These are phyloP conservation scores for Eretmocerus hayati DNA, from an alignment of 2,888 invertebrate genomes.

Conservation along the genomic window DNA sequence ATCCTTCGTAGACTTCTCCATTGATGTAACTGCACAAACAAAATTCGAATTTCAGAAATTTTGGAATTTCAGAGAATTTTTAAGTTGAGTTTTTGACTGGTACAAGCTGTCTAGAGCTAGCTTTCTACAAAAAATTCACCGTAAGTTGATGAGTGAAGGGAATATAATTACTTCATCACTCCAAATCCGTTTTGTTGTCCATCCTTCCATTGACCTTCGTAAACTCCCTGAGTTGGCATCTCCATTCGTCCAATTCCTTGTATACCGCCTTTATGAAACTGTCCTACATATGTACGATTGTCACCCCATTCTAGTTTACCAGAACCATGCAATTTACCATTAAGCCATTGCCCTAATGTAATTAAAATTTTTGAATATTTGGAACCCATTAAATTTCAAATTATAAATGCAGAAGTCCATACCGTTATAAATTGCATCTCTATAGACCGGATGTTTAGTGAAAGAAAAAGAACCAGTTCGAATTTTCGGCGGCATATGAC, in stretches of 20 bases:
- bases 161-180: constrained; percentile 56
- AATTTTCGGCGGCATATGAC: constrained; percentile 62
- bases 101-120: no score
- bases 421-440: constrained; percentile 72
- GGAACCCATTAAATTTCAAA: not conserved
- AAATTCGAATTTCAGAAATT: constrained; percentile 8
- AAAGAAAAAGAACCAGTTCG: constrained; percentile 69
- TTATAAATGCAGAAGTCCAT: constrained; percentile 8
- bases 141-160: no score
- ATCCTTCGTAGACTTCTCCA: constrained; percentile 79
- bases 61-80: constrained; percentile 17
- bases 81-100: no score
- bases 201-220: constrained; percentile 74
- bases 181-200: constrained; percentile 79
- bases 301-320: constrained; percentile 79
- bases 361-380: no score
- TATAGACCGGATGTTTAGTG: constrained; percentile 62
- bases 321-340: constrained; percentile 75
- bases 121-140: no score
- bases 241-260: constrained; percentile 68
- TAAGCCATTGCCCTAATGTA: constrained; percentile 65
- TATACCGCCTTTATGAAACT: constrained; percentile 67
- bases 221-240: constrained; percentile 59
- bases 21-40: constrained; percentile 53
- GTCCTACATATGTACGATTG: constrained; percentile 73